Evolutionary conservation across 2,888 invertebrate genomes (phyloP).

Genomic region (Thysanoteuthis rhombus): DNA sequence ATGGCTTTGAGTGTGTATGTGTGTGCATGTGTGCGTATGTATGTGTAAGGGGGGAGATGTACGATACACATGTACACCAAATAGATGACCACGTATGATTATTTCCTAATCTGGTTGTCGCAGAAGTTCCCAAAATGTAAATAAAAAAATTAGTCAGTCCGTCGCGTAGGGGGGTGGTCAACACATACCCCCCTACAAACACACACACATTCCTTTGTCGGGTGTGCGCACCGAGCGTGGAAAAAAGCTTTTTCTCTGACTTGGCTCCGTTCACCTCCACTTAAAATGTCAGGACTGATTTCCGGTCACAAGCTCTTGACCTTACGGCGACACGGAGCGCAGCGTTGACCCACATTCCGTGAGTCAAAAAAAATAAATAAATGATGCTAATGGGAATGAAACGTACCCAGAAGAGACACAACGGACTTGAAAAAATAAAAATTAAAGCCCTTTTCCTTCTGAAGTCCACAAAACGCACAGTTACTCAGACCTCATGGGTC

Average conservation of each 20-base stretch:
- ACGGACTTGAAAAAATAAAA: no score
- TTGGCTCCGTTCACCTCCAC: neutral
- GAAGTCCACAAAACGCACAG: neutral
- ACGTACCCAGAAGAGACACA: no score
- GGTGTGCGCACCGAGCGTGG: neutral
- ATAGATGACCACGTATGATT: no score
- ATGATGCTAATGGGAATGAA: neutral
- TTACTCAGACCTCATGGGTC: neutral
- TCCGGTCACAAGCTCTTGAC: neutral
- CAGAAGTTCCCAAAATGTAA: no score
- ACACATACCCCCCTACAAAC: no score
- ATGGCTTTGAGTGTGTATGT: no score
- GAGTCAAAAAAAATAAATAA: neutral
- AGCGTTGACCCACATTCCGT: neutral
- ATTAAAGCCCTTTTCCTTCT: no score
- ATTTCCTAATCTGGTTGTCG: no score
- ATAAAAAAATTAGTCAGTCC: neutral
- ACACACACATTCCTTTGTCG: neutral
- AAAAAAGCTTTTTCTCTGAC: neutral
- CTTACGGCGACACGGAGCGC: neutral
- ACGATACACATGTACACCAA: no score
- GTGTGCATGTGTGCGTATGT: no score
- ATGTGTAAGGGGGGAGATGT: no score
- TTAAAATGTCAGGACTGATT: neutral
- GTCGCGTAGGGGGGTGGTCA: no score